Conservation (phyloP, 2,888 invertebrate genomes). For the Gerris lacustris region DNA sequence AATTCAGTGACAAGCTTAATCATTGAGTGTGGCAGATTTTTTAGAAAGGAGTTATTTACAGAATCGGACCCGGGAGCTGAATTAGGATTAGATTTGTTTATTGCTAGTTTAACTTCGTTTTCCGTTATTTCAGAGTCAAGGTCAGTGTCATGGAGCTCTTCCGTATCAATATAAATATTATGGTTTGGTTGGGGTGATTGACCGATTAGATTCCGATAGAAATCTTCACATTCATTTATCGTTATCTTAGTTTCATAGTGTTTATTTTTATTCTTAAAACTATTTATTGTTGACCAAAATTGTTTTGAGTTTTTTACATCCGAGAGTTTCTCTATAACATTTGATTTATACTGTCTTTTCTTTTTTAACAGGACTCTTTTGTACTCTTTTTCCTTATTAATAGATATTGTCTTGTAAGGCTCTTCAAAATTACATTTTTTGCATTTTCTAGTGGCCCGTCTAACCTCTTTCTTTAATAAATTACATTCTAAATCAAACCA, state of each 20-base stretch:
- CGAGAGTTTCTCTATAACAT: not conserved
- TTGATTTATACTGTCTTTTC: not conserved
- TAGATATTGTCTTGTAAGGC: not conserved
- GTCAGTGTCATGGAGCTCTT: not conserved
- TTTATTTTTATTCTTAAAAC: not conserved
- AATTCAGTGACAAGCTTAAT: not conserved
- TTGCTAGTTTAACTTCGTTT: not conserved
- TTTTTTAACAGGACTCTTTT: not conserved
- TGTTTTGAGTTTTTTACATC: slow-evolving; percentile 9
- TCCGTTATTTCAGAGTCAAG: not conserved
- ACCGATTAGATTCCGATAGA: not conserved
- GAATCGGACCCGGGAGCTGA: slow-evolving; percentile 8
- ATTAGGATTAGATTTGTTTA: not conserved
- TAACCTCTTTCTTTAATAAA: not conserved
- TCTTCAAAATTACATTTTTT: slow-evolving; percentile 1
- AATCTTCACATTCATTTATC: slow-evolving; percentile 5
- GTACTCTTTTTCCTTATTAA: not conserved
- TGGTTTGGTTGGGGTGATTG: not conserved
- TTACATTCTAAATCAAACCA: slow-evolving; percentile 5
- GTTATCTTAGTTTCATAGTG: not conserved
- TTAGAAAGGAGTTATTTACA: not conserved
- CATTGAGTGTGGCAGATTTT: not conserved
- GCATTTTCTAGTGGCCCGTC: not conserved
- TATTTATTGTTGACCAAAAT: slow-evolving; percentile 6
- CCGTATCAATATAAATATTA: not conserved